A percentile compares a stretch with the other conserved stretches of the same genome.
These are phyloP conservation scores for Drosophila paulistorum DNA, from an alignment of 1,140 invertebrate species.

Conservation along the genomic window DNA sequence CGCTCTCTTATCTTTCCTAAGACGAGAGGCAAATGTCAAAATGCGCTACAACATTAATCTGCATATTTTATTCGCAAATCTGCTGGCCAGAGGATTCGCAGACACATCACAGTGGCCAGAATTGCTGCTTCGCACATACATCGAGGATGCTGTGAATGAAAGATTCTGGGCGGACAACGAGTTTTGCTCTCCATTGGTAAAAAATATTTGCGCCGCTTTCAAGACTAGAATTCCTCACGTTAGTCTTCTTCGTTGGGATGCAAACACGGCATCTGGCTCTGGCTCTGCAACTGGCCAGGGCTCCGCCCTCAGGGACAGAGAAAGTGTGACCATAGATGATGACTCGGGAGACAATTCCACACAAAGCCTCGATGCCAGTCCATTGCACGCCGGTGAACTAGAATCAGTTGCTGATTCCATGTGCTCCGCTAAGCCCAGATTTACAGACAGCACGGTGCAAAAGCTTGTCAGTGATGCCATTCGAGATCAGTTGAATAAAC, in stretches of 20 bases:
- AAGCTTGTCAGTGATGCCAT: constrained; percentile 92
- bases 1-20: constrained; percentile 92
- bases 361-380: constrained; percentile 63
- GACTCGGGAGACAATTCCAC: constrained; percentile 84
- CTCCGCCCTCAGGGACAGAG: constrained; percentile 51
- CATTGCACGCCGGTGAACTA: constrained; percentile 48
- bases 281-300: constrained; percentile 15
- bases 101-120: constrained; percentile 92
- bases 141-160: constrained; percentile 97
- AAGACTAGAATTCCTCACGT: constrained; percentile 90
- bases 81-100: constrained; percentile 91
- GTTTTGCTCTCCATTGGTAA: constrained; percentile 95
- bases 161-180: constrained; percentile 96
- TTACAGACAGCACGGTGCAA: constrained; percentile 89
- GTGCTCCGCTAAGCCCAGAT: constrained; percentile 84
- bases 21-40: constrained; percentile 89
- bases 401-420: constrained; percentile 56
- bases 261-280: constrained; percentile 68
- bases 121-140: constrained; percentile 91
- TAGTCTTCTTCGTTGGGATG: constrained; percentile 85
- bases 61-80: constrained; percentile 93
- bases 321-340: constrained; percentile 83
- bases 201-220: constrained; percentile 95
- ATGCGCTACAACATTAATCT: constrained; percentile 87
- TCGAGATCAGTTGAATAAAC: constrained; percentile 92